These are phyloP conservation scores for Caenorhabditis drosophilae DNA, from an alignment of 2,888 invertebrate genomes.

Conservation along the genomic window DNA sequence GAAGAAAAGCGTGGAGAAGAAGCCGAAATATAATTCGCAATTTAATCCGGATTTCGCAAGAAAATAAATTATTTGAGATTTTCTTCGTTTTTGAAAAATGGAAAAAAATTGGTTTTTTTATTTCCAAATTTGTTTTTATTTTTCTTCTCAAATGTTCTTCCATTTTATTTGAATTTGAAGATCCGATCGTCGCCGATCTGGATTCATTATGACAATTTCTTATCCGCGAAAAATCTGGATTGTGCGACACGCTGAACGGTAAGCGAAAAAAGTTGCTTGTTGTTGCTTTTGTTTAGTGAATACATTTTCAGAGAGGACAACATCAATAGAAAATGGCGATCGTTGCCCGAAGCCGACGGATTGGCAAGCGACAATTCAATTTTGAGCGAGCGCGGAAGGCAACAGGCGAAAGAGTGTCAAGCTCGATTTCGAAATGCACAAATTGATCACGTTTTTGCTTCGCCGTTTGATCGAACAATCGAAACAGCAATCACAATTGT, in stretches of 20 bases:
- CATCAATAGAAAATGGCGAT: slow-evolving; percentile 43
- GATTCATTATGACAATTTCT: slow-evolving; percentile 24
- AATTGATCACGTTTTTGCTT: slow-evolving; percentile 59
- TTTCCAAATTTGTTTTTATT: not conserved
- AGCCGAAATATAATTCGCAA: slow-evolving; percentile 90
- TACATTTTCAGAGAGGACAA: slow-evolving; percentile 45
- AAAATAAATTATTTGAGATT: slow-evolving; percentile 7
- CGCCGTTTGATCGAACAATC: slow-evolving; percentile 65
- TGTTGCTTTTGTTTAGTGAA: not conserved
- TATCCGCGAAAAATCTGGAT: slow-evolving; percentile 62
- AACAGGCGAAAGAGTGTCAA: slow-evolving; percentile 57
- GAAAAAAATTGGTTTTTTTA: too few relatives aligned
- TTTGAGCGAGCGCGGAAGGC: slow-evolving; percentile 54
- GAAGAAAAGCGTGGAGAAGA: slow-evolving; percentile 70
- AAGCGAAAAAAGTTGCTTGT: slow-evolving; percentile 7
- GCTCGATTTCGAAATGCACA: slow-evolving; percentile 52
- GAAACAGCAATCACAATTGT: slow-evolving; percentile 60
- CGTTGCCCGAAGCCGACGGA: slow-evolving; percentile 21
- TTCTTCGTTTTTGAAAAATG: not conserved
- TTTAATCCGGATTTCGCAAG: slow-evolving; percentile 81
- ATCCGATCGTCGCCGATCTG: too few relatives aligned
- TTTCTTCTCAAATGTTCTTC: not conserved
- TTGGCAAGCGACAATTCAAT: slow-evolving; percentile 62
- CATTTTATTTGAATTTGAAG: too few relatives aligned
- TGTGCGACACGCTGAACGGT: slow-evolving; percentile 63